These are phyloP conservation scores for Narcine bancroftii DNA, from an alignment of 2,113 vertebrate species.

Conservation along the genomic window DNA sequence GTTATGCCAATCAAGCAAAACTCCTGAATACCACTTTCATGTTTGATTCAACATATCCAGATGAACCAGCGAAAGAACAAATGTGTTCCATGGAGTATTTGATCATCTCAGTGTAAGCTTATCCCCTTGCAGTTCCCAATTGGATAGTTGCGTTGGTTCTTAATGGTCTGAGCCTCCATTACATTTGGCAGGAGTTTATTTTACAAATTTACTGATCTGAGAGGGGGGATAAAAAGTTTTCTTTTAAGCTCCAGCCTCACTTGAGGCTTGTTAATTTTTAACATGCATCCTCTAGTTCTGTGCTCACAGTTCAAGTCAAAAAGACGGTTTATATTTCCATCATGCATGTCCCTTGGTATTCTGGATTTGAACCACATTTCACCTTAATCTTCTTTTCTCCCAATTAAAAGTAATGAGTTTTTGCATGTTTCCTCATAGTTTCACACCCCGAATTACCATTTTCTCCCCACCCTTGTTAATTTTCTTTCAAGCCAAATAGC, in stretches of 20 bases:
- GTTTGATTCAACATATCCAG: background rate
- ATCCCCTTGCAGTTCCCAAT: background rate
- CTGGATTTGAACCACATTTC: background rate
- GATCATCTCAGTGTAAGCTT: background rate
- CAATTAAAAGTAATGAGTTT: background rate
- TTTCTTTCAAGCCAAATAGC: background rate
- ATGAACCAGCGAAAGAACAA: background rate
- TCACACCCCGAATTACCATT: background rate
- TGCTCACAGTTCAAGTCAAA: conserved; percentile 11
- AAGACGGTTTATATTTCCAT: background rate
- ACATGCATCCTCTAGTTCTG: background rate
- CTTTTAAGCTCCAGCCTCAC: background rate
- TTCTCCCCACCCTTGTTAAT: background rate
- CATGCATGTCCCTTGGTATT: conserved; percentile 1
- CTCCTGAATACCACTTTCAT: background rate
- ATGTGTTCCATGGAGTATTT: background rate
- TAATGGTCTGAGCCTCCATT: background rate
- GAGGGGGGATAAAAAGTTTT: background rate
- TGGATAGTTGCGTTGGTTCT: background rate
- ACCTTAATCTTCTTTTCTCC: background rate
- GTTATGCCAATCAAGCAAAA: background rate
- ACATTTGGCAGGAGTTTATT: conserved; percentile 3
- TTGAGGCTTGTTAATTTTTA: conserved; percentile 29
- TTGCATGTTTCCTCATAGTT: background rate
- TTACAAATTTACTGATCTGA: conserved; percentile 19